phyloP scores from a whole-genome alignment of 2,888 invertebrate genomes.

The Machimus rusticus region DNA sequence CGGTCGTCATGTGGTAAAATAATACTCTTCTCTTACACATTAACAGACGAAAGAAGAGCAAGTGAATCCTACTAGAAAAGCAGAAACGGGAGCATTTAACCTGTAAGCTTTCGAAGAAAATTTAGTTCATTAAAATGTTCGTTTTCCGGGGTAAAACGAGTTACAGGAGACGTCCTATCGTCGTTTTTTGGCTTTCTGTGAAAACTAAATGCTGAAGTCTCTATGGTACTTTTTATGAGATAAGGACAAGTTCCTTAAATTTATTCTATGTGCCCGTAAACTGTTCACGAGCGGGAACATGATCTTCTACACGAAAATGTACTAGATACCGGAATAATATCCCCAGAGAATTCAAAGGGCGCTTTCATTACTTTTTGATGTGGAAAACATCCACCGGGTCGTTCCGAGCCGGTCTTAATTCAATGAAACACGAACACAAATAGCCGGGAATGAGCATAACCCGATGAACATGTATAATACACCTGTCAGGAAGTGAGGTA shows the following conservation, averaged over 20 bases:
- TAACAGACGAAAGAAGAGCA: background rate
- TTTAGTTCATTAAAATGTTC: background rate
- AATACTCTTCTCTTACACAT: background rate
- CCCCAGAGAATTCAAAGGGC: background rate
- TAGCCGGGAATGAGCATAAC: background rate
- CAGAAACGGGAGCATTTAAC: background rate
- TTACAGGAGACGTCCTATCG: background rate
- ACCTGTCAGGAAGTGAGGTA: background rate
- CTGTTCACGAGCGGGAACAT: background rate
- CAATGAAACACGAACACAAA: slow-evolving; percentile 4
- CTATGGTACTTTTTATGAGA: background rate
- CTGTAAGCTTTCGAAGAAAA: background rate
- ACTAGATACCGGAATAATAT: background rate
- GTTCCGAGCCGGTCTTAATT: background rate
- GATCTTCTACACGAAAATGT: background rate
- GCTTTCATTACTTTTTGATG: slow-evolving; percentile 30
- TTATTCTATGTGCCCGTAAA: background rate
- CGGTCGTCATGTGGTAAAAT: no score
- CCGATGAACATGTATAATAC: background rate
- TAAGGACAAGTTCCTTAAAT: background rate
- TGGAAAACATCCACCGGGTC: background rate
- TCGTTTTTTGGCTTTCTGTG: background rate
- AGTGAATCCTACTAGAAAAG: background rate
- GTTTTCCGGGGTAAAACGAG: background rate
- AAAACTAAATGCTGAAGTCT: background rate